phyloP scores from a whole-genome alignment of 2,113 vertebrate species.

The Daphoenositta chrysoptera region DNA sequence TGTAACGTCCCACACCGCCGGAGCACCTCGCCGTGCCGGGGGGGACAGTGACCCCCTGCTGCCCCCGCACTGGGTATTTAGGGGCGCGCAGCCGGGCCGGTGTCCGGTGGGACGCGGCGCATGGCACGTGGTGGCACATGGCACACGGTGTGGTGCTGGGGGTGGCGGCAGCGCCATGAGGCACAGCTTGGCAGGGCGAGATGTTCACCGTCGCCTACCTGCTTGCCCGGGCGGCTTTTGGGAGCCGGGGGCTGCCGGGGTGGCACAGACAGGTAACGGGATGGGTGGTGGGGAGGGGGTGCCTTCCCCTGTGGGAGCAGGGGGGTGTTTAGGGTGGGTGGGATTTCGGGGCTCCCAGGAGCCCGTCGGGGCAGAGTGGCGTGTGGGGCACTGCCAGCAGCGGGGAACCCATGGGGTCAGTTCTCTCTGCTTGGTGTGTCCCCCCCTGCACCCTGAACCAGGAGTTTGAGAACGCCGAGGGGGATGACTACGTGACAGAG shows the following conservation, averaged over 20 bases:
- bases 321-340: not conserved
- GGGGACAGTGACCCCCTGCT: not conserved
- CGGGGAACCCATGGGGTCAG: not conserved
- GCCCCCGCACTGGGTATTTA: constrained; percentile 30
- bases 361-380: accelerated
- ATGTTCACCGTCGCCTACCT: constrained; percentile 71
- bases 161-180: not conserved
- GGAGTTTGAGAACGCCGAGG: constrained; percentile 92
- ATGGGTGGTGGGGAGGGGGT: accelerated
- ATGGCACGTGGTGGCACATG: not conserved
- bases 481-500: constrained; percentile 82
- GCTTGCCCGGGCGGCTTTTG: constrained; percentile 27
- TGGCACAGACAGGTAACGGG: not conserved
- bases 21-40: not conserved
- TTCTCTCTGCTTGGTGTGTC: not conserved
- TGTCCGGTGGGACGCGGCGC: not conserved
- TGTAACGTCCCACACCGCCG: not conserved
- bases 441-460: constrained; percentile 14
- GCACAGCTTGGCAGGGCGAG: not conserved
- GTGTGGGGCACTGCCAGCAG: accelerated
- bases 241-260: not conserved
- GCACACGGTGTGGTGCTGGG: not conserved
- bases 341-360: not conserved
- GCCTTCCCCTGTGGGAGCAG: not conserved
- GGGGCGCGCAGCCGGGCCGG: not conserved